Base-by-base conservation (phyloP, 2,797 vertebrate genomes). In the Gallinago nigripennis region DNA sequence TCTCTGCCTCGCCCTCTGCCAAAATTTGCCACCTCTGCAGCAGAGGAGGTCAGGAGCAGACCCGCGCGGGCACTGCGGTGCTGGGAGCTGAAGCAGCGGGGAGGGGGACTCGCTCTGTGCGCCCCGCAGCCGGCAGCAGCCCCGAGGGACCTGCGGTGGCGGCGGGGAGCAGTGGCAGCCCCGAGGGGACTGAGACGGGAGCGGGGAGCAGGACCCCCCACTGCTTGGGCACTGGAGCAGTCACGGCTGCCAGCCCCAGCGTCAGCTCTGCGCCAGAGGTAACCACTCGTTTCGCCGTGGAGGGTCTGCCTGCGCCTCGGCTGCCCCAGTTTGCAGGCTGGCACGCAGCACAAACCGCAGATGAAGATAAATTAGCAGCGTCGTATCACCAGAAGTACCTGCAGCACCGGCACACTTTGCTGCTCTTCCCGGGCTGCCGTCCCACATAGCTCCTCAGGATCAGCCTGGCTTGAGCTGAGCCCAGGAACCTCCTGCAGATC, bases 261-360 rank as follows among this genome's bases (percentile, higher is more conserved):
- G 7, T 23, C 53, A 13, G 45, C 60, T 77, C 61, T 56, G 53
- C 10, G 0, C 35, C 3, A 5, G 30, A 27, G 50, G 35, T 28
- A 25, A 1, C 21, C 1, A 6, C 63, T 68, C 1, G 4, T 3
- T 0, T 4, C 2, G 15, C 69, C 37, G 63, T 7, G 0, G 35
- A 56, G 46, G 75, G 8, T 28, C 70, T 79, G 66, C 53, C 53
- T 5, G 41, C 25, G 2, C 23, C 61, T 83, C 84, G 6, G n/a
- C 65, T 70, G 69, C 43, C 64, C 63, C 45, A 18, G 43, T 61
- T 63, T 77, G 64, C 69, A 37, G 63, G 31, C 19, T 68, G 80
- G 60, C 8, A 0, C 8, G 57, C 31, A 58, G 70, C 10, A 2
- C 17, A 16, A 51, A 27, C 8, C 0, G 0, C 5, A 2, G 61